Evolutionary conservation across 2,888 invertebrate genomes (phyloP).

Genomic region (Spilarctia lutea): DNA sequence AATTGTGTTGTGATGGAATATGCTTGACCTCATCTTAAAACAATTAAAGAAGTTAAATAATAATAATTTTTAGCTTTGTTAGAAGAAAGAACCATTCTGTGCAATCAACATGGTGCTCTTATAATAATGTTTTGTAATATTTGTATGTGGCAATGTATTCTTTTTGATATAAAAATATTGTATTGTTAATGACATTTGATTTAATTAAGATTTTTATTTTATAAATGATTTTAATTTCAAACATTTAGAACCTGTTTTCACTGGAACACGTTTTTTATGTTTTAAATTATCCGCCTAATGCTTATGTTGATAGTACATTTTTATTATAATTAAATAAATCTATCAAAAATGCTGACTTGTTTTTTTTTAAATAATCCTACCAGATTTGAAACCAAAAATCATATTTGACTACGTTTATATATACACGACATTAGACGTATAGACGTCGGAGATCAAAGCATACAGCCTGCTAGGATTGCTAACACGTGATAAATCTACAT

Average conservation of each 20-base stretch:
- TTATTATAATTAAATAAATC: constrained; percentile 8
- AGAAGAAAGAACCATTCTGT: constrained; percentile 10
- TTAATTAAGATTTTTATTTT: constrained; percentile 23
- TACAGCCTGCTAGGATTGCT: too few species aligned
- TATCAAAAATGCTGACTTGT: background rate
- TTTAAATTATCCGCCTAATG: constrained; percentile 47
- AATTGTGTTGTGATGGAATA: background rate
- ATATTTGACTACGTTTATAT: too few species aligned
- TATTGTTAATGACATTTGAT: constrained; percentile 12
- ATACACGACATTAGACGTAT: too few species aligned
- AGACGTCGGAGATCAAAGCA: too few species aligned
- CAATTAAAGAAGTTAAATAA: background rate
- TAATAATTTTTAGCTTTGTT: background rate
- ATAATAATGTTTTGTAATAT: constrained; percentile 6
- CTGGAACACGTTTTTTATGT: constrained; percentile 34
- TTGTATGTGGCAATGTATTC: constrained; percentile 1
- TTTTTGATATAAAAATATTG: constrained; percentile 12
- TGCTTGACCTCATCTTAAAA: background rate
- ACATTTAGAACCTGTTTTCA: constrained; percentile 36
- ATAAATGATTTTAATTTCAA: constrained; percentile 42
- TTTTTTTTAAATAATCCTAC: background rate
- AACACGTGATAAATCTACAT: too few species aligned
- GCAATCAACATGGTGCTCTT: constrained; percentile 22
- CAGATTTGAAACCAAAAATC: too few species aligned
- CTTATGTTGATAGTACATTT: constrained; percentile 30